Percentiles rank a stretch among this genome's conserved stretches.
phyloP scores from a whole-genome alignment of 2,797 vertebrate species.

The Holocentrus rufus region DNA sequence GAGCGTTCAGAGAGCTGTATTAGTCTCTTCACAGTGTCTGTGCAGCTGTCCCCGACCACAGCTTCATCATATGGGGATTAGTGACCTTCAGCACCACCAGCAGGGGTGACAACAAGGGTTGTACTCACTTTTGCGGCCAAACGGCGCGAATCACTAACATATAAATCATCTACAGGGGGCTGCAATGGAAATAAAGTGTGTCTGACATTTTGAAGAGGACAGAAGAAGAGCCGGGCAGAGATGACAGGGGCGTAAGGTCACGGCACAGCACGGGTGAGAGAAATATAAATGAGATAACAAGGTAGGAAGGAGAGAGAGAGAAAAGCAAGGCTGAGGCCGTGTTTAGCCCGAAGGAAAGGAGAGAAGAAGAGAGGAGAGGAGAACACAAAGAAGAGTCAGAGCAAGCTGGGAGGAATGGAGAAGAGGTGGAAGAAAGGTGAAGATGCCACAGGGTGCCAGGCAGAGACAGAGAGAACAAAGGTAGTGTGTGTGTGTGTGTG shows the following conservation, averaged over 20 bases:
- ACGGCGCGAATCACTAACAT: slow-evolving; percentile 31
- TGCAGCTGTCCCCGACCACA: slow-evolving; percentile 13
- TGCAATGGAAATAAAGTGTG: slow-evolving; percentile 12
- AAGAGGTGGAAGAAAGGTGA: not conserved
- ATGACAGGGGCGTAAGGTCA: slow-evolving; percentile 16
- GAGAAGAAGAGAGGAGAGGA: not conserved
- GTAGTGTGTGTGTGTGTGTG: too few relatives aligned
- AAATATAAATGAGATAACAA: slow-evolving; percentile 39
- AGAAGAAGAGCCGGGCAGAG: slow-evolving; percentile 9
- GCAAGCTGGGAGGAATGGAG: not conserved
- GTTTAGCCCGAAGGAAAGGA: slow-evolving; percentile 22
- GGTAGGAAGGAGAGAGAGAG: slow-evolving; percentile 1
- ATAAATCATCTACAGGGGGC: slow-evolving; percentile 16
- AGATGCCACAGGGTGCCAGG: too few relatives aligned
- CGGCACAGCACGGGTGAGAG: slow-evolving; percentile 16
- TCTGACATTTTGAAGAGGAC: slow-evolving; percentile 48
- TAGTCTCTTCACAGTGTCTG: slow-evolving; percentile 4
- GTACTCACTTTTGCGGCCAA: not conserved
- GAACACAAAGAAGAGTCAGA: not conserved
- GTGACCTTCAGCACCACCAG: slow-evolving; percentile 14
- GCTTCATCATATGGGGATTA: not conserved
- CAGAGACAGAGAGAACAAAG: too few relatives aligned
- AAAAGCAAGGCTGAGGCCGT: not conserved
- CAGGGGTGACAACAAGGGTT: slow-evolving; percentile 26
- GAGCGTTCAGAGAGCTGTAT: not conserved